These are phyloP conservation scores for Acleris sparsana DNA, from an alignment of 2,888 invertebrate species.

Conservation along the genomic window DNA sequence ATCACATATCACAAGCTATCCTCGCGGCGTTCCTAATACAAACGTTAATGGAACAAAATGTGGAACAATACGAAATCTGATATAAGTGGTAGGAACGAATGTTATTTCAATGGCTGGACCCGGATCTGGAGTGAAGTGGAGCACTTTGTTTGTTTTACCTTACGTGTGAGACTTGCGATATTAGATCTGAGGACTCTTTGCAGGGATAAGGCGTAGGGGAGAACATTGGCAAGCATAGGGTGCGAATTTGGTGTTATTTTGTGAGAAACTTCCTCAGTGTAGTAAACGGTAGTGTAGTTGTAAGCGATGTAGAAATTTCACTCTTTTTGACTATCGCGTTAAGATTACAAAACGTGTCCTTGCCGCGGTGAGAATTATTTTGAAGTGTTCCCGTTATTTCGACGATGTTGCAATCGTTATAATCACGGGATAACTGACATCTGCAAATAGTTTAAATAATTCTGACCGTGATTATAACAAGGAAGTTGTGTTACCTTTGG, in stretches of 20 bases:
- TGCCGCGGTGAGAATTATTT: too few species aligned
- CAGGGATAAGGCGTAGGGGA: background rate
- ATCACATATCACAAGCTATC: conserved; percentile 36
- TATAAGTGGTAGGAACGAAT: conserved; percentile 71
- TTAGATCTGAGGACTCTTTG: conserved; percentile 1
- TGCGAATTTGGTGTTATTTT: background rate
- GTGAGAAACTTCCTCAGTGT: too few species aligned
- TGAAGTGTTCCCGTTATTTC: too few species aligned
- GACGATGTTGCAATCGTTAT: too few species aligned
- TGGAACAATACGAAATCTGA: conserved; percentile 79
- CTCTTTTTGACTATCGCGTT: too few species aligned
- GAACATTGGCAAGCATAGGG: background rate
- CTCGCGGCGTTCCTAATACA: conserved; percentile 56
- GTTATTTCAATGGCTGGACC: conserved; percentile 67
- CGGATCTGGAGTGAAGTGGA: conserved; percentile 39
- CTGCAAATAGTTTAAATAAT: too few species aligned
- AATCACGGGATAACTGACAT: too few species aligned
- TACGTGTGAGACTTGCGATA: conserved; percentile 56
- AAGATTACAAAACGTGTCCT: too few species aligned
- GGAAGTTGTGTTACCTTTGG: too few species aligned
- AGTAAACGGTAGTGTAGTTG: background rate
- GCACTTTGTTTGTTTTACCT: conserved; percentile 61
- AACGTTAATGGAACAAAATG: conserved; percentile 73
- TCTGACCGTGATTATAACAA: too few species aligned
- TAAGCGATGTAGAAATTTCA: too few species aligned